These are phyloP conservation scores for Drosophila ananassae DNA, from an alignment of 1,140 invertebrate genomes.

Conservation along the genomic window DNA sequence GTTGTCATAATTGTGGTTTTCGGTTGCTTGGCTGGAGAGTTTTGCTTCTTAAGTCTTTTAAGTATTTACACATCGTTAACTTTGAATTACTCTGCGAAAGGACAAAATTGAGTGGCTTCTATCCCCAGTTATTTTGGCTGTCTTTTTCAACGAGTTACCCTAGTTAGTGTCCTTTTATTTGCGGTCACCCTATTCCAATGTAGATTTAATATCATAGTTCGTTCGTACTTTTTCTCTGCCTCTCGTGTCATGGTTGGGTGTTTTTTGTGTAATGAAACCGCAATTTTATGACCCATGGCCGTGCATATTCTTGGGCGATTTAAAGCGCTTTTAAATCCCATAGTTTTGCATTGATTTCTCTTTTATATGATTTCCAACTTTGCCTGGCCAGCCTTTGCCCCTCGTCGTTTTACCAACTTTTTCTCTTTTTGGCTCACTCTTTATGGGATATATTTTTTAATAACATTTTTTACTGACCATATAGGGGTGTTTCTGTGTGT, in stretches of 20 bases:
- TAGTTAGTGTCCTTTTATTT: conserved; percentile 21
- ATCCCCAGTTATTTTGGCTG: conserved; percentile 11
- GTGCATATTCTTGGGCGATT: conserved; percentile 76
- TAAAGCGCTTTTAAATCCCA: conserved; percentile 75
- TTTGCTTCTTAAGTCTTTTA: conserved; percentile 64
- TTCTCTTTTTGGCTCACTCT: conserved; percentile 27
- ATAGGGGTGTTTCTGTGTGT: conserved; percentile 38
- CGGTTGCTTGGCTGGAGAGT: conserved; percentile 6
- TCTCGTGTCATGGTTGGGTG: conserved; percentile 30
- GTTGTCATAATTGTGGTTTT: conserved; percentile 73
- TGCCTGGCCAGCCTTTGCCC: conserved; percentile 11
- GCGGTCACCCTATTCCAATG: conserved; percentile 8
- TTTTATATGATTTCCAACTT: conserved; percentile 75
- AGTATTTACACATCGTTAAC: conserved; percentile 81
- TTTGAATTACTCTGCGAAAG: conserved; percentile 60
- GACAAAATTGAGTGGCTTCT: conserved; percentile 48
- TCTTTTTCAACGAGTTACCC: conserved; percentile 1
- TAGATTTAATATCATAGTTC: conserved; percentile 35
- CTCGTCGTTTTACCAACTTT: not conserved
- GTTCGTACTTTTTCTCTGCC: conserved; percentile 7
- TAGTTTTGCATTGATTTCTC: conserved; percentile 76
- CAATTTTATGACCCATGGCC: conserved; percentile 75
- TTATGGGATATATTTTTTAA: conserved; percentile 68
- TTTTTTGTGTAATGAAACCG: conserved; percentile 59
- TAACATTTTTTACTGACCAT: conserved; percentile 62